Evolutionary conservation across 2,797 vertebrate genomes (phyloP).

Genomic region (Clarias pachynema): DNA sequence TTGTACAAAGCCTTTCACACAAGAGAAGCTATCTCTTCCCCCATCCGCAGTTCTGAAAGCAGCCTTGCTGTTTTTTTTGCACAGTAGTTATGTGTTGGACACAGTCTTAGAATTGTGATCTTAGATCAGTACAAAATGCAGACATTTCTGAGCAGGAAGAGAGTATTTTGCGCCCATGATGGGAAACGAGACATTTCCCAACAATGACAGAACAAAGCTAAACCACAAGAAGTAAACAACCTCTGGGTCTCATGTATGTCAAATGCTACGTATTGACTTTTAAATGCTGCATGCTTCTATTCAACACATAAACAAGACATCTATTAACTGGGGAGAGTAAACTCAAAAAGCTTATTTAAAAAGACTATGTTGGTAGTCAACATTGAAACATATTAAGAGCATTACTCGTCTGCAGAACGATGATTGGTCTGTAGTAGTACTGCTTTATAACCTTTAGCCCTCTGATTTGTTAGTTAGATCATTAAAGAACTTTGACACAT

Average conservation of each 20-base stretch:
- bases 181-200: slow-evolving; percentile 80
- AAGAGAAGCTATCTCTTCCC: slow-evolving; percentile 34
- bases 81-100: slow-evolving; percentile 19
- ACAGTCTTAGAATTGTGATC: slow-evolving; percentile 36
- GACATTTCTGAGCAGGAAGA: slow-evolving; percentile 61
- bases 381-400: slow-evolving; percentile 7
- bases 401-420: slow-evolving; percentile 32
- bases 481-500: slow-evolving; percentile 45
- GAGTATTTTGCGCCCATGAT: slow-evolving; percentile 61
- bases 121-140: slow-evolving; percentile 47
- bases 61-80: slow-evolving; percentile 49
- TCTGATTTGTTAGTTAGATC: slow-evolving; percentile 55
- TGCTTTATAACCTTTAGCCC: slow-evolving; percentile 55
- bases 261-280: slow-evolving; percentile 47
- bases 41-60: slow-evolving; percentile 41
- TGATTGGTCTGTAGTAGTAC: slow-evolving; percentile 19
- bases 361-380: slow-evolving; percentile 10
- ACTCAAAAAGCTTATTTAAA: slow-evolving; percentile 27
- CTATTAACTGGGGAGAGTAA: slow-evolving; percentile 10
- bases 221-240: slow-evolving; percentile 78
- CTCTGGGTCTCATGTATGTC: slow-evolving; percentile 49
- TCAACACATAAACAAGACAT: slow-evolving; percentile 31
- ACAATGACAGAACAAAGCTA: slow-evolving; percentile 64
- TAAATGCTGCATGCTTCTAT: slow-evolving; percentile 47
- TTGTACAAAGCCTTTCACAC: slow-evolving; percentile 52